These are phyloP conservation scores for Drosophila mayaguana DNA, from an alignment of 2,888 invertebrate genomes.

Conservation along the genomic window DNA sequence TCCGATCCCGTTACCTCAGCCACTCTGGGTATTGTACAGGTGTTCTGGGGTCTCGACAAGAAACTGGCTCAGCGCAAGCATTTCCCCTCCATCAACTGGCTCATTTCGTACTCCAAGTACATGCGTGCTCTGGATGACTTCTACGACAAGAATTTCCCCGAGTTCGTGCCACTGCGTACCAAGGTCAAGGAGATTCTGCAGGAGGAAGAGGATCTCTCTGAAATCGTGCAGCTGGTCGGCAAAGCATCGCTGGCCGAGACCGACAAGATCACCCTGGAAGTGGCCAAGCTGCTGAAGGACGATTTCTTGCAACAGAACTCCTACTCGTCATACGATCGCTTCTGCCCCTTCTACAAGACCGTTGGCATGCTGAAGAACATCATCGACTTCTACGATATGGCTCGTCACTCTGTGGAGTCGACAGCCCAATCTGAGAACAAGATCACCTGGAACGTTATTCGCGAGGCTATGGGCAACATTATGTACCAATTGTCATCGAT, in stretches of 20 bases:
- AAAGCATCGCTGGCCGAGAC: slow-evolving; percentile 99
- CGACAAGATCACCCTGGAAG: slow-evolving; percentile 99
- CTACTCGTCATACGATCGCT: slow-evolving; percentile 97
- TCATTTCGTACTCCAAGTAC: slow-evolving; percentile 99
- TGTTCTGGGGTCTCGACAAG: slow-evolving; percentile 99
- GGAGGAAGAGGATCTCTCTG: slow-evolving; percentile 99
- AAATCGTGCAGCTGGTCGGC: slow-evolving; percentile 99
- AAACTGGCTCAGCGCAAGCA: slow-evolving; percentile 99
- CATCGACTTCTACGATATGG: slow-evolving; percentile 99
- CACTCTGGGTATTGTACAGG: slow-evolving; percentile 99
- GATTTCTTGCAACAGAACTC: slow-evolving; percentile 99
- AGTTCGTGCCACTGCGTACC: slow-evolving; percentile 98
- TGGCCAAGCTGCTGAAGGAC: slow-evolving; percentile 98
- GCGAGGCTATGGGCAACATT: slow-evolving; percentile 98
- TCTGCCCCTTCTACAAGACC: slow-evolving; percentile 99
- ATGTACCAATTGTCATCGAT: slow-evolving; percentile 99
- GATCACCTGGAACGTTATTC: slow-evolving; percentile 98
- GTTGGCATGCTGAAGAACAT: slow-evolving; percentile 99
- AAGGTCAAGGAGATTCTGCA: slow-evolving; percentile 98
- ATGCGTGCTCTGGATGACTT: slow-evolving; percentile 99
- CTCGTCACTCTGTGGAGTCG: slow-evolving; percentile 98
- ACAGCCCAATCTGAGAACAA: slow-evolving; percentile 99
- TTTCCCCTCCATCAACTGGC: slow-evolving; percentile 99
- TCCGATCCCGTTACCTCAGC: slow-evolving; percentile 99
- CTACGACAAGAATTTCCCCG: slow-evolving; percentile 99